Conservation (phyloP, 2,113 vertebrate species). For the Amphilophus citrinellus region DNA sequence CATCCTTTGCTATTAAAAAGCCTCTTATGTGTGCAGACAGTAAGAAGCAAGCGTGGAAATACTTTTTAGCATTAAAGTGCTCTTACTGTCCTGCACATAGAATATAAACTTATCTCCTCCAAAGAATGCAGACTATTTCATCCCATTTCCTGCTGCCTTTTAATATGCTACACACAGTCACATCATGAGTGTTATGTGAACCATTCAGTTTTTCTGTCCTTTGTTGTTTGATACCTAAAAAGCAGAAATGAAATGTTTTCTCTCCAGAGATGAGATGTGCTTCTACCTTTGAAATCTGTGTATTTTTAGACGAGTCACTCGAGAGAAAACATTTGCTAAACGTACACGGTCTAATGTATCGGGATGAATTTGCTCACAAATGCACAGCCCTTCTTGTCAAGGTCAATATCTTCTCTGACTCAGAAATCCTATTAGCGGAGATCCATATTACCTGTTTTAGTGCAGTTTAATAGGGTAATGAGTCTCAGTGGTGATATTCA, state of each 20-base stretch:
- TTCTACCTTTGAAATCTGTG: slow-evolving; percentile 11
- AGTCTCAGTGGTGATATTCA: slow-evolving; percentile 40
- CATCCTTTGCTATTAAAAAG: slow-evolving; percentile 27
- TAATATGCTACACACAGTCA: slow-evolving; percentile 6
- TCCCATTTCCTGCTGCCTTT: slow-evolving; percentile 3
- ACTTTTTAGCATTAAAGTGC: neutral
- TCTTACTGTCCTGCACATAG: slow-evolving; percentile 8
- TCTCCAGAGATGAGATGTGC: neutral
- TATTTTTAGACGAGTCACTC: slow-evolving; percentile 47
- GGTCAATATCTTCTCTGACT: slow-evolving; percentile 32
- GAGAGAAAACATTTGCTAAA: slow-evolving; percentile 39
- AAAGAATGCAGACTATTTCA: neutral
- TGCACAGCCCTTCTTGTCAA: slow-evolving; percentile 10
- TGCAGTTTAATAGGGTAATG: slow-evolving; percentile 49
- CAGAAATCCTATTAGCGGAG: slow-evolving; percentile 34
- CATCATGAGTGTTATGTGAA: neutral
- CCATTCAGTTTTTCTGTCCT: neutral
- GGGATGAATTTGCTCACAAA: neutral
- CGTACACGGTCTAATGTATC: slow-evolving; percentile 17
- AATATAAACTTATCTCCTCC: slow-evolving; percentile 1
- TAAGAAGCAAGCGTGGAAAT: slow-evolving; percentile 19
- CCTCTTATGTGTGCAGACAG: slow-evolving; percentile 22
- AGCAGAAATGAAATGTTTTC: neutral
- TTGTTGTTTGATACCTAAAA: slow-evolving; percentile 24
- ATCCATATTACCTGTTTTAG: slow-evolving; percentile 31